Evolutionary conservation across 2,888 invertebrate genomes (phyloP).

Genomic region (Chrysotoxum bicinctum): DNA sequence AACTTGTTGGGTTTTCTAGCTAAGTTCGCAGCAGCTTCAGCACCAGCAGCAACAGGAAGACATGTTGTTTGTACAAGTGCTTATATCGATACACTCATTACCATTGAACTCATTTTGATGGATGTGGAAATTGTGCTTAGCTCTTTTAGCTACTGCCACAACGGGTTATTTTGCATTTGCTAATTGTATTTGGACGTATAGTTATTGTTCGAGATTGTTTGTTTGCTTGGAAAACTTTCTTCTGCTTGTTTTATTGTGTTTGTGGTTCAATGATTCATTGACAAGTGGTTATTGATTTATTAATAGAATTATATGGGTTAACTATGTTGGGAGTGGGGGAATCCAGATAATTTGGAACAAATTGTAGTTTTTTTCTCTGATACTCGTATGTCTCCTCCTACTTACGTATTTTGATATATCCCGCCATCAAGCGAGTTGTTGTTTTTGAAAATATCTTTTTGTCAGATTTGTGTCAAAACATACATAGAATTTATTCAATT

Average conservation of each 20-base stretch:
- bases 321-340: background rate
- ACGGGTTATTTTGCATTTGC: conserved; percentile 34
- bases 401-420: background rate
- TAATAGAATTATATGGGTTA: conserved; percentile 20
- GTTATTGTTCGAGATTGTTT: conserved; percentile 32
- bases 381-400: background rate
- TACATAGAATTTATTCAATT: too few species aligned
- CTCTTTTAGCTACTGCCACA: conserved; percentile 16
- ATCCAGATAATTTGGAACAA: background rate
- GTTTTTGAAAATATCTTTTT: background rate
- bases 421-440: background rate
- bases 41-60: background rate
- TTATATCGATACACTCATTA: conserved; percentile 44
- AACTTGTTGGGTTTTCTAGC: background rate
- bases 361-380: background rate
- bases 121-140: conserved; percentile 20
- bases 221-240: conserved; percentile 31
- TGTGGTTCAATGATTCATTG: conserved; percentile 30
- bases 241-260: background rate
- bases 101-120: conserved; percentile 38
- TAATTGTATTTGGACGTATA: conserved; percentile 37
- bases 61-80: conserved; percentile 47
- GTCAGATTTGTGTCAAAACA: too few species aligned
- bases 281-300: conserved; percentile 21
- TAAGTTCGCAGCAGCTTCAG: background rate